phyloP scores from a whole-genome alignment of 2,888 invertebrate genomes.

The Baronia brevicornis region DNA sequence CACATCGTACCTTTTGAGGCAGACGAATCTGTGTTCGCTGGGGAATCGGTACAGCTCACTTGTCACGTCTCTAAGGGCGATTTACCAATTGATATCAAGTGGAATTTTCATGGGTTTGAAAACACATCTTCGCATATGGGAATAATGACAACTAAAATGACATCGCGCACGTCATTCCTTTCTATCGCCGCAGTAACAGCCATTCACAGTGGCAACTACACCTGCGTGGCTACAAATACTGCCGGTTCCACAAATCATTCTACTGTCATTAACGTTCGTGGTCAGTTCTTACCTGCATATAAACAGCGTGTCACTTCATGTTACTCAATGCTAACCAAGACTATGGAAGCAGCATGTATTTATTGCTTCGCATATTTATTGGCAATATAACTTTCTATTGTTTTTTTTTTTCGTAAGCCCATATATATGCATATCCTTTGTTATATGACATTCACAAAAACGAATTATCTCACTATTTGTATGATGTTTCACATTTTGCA shows the following conservation, averaged over 20 bases:
- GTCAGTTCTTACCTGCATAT: too few species aligned
- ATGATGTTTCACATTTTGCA: too few species aligned
- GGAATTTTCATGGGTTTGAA: slow-evolving; percentile 82
- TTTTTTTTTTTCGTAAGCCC: slow-evolving; percentile 26
- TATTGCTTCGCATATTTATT: too few species aligned
- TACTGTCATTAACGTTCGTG: slow-evolving; percentile 79
- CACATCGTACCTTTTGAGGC: slow-evolving; percentile 78
- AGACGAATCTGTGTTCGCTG: slow-evolving; percentile 78
- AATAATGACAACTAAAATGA: slow-evolving; percentile 75
- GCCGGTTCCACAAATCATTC: slow-evolving; percentile 79
- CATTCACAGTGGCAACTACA: slow-evolving; percentile 82
- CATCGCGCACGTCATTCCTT: slow-evolving; percentile 78
- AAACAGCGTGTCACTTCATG: slow-evolving; percentile 27
- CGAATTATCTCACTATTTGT: too few species aligned
- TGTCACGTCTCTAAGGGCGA: slow-evolving; percentile 82
- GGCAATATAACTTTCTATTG: slow-evolving; percentile 34
- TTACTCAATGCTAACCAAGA: slow-evolving; percentile 29
- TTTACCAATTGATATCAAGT: slow-evolving; percentile 81
- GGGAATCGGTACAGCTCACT: slow-evolving; percentile 77
- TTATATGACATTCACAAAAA: too few species aligned
- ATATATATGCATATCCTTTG: too few species aligned
- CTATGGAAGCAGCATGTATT: slow-evolving; percentile 6
- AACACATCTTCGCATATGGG: slow-evolving; percentile 70
- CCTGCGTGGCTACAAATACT: slow-evolving; percentile 80
- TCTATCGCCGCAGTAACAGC: slow-evolving; percentile 78